Evolutionary conservation across 2,888 invertebrate species (phyloP), one percentile per base, ranked within the genome.

Genomic region (Merodon equestris): DNA sequence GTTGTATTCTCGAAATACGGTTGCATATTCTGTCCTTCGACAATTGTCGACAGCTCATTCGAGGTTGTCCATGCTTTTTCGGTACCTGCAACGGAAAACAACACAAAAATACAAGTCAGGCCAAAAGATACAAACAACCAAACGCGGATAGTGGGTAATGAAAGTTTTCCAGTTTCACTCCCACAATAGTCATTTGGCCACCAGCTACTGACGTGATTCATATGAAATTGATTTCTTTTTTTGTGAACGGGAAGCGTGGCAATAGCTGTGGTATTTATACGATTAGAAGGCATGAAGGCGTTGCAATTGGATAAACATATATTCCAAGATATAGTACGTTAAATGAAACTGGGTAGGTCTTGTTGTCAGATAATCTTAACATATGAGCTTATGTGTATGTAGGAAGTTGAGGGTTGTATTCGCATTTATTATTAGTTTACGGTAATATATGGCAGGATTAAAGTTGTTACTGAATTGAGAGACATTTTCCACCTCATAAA

Each of bases 1-100:
- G 94, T 94, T 85, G 93, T 92, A 89, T 95, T 95, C 90, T 94
- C 94, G 90, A 95, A 95, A 90, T 94, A 94, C 38, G 95, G 95
- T 88, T 94, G 81, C n/a, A n/a, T n/a, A 12, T 54, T 58, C 85
- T 85, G 74, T 84, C 83, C 85, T 53, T 85, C 88, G 53, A 86
- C 86, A 4, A 85, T 72, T 45, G 88, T 87, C 74, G 86, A 86
- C 42, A 86, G 84, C 60, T 86, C 85, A 60, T 79, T 73, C 9
- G 66, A 74, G 15, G 63, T 58, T 27, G 74, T 74, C 79, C 79
- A 79, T 70, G 74, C 64, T 68, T 68, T 74, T 42, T 79, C 79
- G 36, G 79, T 79, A 68, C 58, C 63, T 74, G 42, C 34, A 66
- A 63, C 48, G 34, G 27, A n/a, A 34, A 42, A 51, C 9, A 60